A percentile compares a stretch with the other conserved stretches of the same genome.
These are phyloP conservation scores for Cardinalis cardinalis DNA, from an alignment of 2,113 vertebrate species.

Conservation along the genomic window DNA sequence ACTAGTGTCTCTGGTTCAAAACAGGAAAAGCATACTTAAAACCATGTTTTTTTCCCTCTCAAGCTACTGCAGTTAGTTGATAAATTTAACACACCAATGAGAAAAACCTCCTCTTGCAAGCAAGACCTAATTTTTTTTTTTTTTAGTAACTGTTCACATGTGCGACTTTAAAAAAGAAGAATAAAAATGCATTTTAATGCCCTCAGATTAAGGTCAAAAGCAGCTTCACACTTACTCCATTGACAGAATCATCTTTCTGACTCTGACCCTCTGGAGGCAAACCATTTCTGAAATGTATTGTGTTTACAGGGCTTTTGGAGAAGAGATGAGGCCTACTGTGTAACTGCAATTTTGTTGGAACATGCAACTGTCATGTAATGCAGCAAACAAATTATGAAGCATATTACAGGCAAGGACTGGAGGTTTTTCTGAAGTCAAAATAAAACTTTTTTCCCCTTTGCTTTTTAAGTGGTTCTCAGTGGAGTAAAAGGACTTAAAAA, in stretches of 20 bases:
- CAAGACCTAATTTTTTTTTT: neutral
- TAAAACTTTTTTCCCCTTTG: neutral
- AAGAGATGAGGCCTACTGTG: neutral
- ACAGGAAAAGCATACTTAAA: neutral
- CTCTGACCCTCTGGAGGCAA: conserved; percentile 15
- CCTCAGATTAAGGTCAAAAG: conserved; percentile 17
- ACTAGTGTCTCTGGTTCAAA: neutral
- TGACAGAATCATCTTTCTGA: conserved; percentile 38
- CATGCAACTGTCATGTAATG: neutral
- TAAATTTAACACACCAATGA: neutral
- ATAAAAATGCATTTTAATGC: neutral
- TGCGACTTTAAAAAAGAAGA: neutral
- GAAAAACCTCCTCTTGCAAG: neutral
- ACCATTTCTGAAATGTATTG: conserved; percentile 16
- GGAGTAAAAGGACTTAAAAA: neutral
- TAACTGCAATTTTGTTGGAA: conserved; percentile 2
- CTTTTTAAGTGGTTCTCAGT: neutral
- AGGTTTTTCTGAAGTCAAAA: neutral
- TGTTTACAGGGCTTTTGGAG: conserved; percentile 13
- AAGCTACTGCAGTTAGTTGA: neutral
- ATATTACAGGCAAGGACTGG: neutral
- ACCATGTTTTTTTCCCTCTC: neutral
- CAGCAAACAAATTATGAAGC: conserved; percentile 10
- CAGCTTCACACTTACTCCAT: neutral
- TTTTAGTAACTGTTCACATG: neutral